phyloP scores from a whole-genome alignment of 2,113 vertebrate genomes.

The Nymphicus hollandicus region DNA sequence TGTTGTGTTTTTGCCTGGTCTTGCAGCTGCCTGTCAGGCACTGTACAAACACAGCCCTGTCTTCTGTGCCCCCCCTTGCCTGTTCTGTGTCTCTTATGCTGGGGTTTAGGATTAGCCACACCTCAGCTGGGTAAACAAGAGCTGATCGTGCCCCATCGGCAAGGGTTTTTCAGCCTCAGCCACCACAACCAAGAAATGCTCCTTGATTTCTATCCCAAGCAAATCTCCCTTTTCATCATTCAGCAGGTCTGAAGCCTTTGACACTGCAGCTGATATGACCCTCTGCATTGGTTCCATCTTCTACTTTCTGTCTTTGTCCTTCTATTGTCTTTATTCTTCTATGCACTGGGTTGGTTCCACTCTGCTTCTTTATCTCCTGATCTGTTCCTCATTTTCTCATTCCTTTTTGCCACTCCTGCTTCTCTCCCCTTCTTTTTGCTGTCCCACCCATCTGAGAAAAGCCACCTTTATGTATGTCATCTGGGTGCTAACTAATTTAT shows the following conservation, averaged over 20 bases:
- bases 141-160: background rate
- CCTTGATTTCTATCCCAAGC: background rate
- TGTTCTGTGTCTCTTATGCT: background rate
- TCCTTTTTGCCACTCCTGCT: background rate
- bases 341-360: background rate
- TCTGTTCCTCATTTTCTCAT: background rate
- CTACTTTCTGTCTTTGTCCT: background rate
- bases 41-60: slow-evolving; percentile 29
- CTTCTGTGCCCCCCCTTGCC: background rate
- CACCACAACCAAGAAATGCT: accelerated
- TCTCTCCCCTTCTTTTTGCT: background rate
- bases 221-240: background rate
- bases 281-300: background rate
- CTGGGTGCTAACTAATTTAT: background rate
- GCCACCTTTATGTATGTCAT: background rate
- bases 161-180: background rate
- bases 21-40: slow-evolving; percentile 57
- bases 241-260: background rate
- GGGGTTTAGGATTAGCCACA: slow-evolving; percentile 2
- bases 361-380: background rate
- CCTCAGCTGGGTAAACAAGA: slow-evolving; percentile 52
- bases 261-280: background rate
- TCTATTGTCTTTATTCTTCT: background rate
- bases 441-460: background rate
- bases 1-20: background rate